Evolutionary conservation across 2,797 vertebrate species (phyloP).

Genomic region (Gymnothorax javanicus): DNA sequence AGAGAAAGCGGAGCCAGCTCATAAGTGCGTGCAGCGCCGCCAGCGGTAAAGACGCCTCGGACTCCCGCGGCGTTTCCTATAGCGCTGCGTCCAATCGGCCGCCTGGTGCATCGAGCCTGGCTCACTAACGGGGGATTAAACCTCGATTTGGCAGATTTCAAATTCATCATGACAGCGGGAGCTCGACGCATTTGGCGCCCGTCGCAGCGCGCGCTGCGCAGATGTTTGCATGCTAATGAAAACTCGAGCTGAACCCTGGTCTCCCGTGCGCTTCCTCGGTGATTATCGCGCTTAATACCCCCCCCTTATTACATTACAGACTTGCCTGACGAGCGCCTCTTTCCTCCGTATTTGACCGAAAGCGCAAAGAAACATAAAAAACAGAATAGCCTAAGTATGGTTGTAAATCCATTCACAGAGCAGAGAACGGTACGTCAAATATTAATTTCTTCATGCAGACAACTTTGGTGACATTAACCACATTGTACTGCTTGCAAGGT

Average conservation of each 20-base stretch:
- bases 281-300: not conserved
- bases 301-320: not conserved
- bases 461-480: not conserved
- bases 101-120: not conserved
- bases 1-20: not conserved
- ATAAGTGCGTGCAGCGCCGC: not conserved
- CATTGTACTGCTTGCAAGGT: not conserved
- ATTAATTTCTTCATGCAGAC: not conserved
- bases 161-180: not conserved
- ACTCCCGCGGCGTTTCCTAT: not conserved
- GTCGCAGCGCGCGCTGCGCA: not conserved
- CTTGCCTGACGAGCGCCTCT: not conserved
- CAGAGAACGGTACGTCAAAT: not conserved
- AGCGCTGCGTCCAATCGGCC: not conserved
- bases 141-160: conserved; percentile 20
- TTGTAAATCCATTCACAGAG: not conserved
- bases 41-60: not conserved
- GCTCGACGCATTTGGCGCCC: conserved; percentile 4
- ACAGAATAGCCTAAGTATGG: not conserved
- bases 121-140: conserved; percentile 12
- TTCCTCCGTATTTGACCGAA: not conserved
- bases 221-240: conserved; percentile 29
- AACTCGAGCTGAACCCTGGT: not conserved
- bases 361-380: not conserved
- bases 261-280: not conserved